These are phyloP conservation scores for Polylopha cassiicola DNA, from an alignment of 2,888 invertebrate genomes.

Conservation along the genomic window DNA sequence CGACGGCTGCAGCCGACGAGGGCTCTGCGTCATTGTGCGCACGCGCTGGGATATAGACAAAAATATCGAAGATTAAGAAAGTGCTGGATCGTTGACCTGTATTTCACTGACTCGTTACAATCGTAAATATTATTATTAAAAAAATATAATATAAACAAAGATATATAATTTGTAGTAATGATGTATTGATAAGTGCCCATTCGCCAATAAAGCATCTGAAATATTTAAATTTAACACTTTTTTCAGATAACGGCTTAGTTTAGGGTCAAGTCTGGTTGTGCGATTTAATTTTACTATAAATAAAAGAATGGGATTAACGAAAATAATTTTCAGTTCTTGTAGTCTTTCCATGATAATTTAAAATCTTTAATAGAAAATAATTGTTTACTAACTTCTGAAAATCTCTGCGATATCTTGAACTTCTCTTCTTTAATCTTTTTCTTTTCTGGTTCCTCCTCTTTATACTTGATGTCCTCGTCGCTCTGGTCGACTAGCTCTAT, in stretches of 20 bases:
- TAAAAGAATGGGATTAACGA: too few relatives aligned
- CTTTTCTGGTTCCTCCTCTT: slow-evolving; percentile 65
- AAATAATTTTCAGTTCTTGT: too few relatives aligned
- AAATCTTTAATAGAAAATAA: slow-evolving; percentile 6
- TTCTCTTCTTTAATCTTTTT: slow-evolving; percentile 62
- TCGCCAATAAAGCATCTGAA: not conserved
- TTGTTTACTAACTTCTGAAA: slow-evolving; percentile 56
- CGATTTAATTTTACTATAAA: too few relatives aligned
- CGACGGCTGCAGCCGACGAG: slow-evolving; percentile 56
- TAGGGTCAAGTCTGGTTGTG: too few relatives aligned
- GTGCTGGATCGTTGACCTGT: too few relatives aligned
- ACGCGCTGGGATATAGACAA: slow-evolving; percentile 44
- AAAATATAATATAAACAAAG: too few relatives aligned
- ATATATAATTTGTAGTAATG: too few relatives aligned
- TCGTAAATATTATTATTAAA: too few relatives aligned
- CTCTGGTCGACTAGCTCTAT: slow-evolving; percentile 68
- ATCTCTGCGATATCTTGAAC: slow-evolving; percentile 67
- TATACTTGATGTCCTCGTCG: slow-evolving; percentile 66
- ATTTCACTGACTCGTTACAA: too few relatives aligned
- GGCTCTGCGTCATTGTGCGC: slow-evolving; percentile 62
- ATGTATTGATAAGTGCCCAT: too few relatives aligned
- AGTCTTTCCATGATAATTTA: not conserved
- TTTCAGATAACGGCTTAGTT: too few relatives aligned
- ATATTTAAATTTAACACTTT: not conserved
- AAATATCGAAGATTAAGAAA: too few relatives aligned